A percentile compares a stretch with the other conserved stretches of the same genome.
Conservation (phyloP, 2,888 invertebrate species). For the Cremastinae sp. region DNA sequence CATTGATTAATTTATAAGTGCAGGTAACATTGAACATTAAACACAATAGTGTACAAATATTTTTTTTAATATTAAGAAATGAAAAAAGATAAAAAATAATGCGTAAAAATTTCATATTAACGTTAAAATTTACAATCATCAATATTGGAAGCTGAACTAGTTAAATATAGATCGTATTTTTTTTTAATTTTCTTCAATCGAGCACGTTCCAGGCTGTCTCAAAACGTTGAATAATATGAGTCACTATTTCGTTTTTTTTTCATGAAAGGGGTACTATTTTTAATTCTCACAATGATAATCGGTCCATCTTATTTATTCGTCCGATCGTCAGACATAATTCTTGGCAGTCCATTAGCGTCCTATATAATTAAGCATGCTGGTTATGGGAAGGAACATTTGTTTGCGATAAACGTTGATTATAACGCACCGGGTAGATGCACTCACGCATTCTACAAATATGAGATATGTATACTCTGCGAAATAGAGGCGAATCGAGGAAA, state of each 20-base stretch:
- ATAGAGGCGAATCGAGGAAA: constrained; percentile 47
- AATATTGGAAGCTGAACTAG: no score
- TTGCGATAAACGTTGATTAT: constrained; percentile 51
- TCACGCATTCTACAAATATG: background rate
- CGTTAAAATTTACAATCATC: no score
- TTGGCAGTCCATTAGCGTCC: constrained; percentile 22
- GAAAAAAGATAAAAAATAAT: no score
- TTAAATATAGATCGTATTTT: no score
- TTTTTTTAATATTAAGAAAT: no score
- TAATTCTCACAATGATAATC: background rate
- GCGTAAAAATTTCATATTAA: no score
- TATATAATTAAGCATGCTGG: constrained; percentile 26
- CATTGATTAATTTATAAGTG: no score
- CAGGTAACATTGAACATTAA: no score
- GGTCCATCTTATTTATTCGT: background rate
- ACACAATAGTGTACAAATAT: no score
- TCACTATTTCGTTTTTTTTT: background rate
- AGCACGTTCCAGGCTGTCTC: no score
- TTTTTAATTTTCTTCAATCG: no score
- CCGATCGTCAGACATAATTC: constrained; percentile 25
- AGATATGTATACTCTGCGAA: background rate
- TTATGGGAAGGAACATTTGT: constrained; percentile 40
- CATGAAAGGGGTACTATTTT: background rate
- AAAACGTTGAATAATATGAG: background rate
- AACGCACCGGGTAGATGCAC: constrained; percentile 27